phyloP scores from a whole-genome alignment of 2,113 vertebrate genomes.

The Leuciscus idus region DNA sequence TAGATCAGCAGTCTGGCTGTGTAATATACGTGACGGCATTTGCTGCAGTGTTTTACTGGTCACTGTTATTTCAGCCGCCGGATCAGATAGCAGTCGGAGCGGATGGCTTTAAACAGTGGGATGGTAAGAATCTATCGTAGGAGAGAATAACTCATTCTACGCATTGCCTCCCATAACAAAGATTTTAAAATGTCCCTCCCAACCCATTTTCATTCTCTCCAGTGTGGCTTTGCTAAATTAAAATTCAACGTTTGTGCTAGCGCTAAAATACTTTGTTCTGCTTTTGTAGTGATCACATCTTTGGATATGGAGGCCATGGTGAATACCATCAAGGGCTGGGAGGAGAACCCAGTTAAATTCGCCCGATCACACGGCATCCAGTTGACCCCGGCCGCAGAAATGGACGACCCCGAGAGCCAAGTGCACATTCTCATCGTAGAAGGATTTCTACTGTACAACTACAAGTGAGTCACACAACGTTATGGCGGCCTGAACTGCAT shows the following conservation, averaged over 20 bases:
- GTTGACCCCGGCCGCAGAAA: conserved; percentile 57
- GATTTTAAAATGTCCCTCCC: conserved; percentile 14
- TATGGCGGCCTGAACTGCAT: neutral
- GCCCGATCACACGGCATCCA: conserved; percentile 78
- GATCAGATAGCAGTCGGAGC: conserved; percentile 84
- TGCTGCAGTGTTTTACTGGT: conserved; percentile 85
- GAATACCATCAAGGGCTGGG: conserved; percentile 79
- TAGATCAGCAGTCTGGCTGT: neutral
- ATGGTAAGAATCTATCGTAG: conserved; percentile 87
- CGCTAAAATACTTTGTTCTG: neutral
- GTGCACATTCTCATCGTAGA: conserved; percentile 81
- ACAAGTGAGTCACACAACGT: conserved; percentile 65
- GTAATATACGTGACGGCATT: conserved; percentile 32
- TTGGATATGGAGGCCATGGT: conserved; percentile 84
- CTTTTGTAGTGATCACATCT: conserved; percentile 75
- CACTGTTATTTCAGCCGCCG: conserved; percentile 86
- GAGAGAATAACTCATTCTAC: conserved; percentile 67
- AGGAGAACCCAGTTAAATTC: conserved; percentile 82
- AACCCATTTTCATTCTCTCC: conserved; percentile 21
- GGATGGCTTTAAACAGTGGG: conserved; percentile 87
- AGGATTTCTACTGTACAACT: conserved; percentile 83
- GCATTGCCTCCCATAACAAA: conserved; percentile 44
- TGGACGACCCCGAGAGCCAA: conserved; percentile 63
- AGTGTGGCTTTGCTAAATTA: conserved; percentile 36
- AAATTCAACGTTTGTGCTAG: neutral